Conservation (phyloP, 2,113 vertebrate genomes). For the Oreochromis aureus region DNA sequence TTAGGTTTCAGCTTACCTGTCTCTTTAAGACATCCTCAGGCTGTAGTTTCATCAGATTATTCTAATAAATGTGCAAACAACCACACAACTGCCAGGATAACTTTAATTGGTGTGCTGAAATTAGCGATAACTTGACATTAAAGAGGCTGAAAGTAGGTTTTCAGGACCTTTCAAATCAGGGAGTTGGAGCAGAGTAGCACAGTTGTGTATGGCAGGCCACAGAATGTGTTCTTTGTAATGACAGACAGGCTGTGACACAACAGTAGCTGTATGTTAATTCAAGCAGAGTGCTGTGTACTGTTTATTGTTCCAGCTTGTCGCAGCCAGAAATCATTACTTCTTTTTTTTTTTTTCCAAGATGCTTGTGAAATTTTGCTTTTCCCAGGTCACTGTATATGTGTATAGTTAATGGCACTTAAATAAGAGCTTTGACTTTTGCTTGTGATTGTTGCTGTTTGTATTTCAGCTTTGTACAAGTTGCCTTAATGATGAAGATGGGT, state of each 20-base stretch:
- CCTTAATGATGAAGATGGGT: conserved; percentile 31
- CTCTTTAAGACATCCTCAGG: not conserved
- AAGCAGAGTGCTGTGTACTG: not conserved
- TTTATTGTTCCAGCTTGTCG: not conserved
- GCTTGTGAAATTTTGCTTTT: not conserved
- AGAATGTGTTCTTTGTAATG: not conserved
- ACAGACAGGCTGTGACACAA: not conserved
- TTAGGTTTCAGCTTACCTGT: not conserved
- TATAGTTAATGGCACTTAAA: not conserved
- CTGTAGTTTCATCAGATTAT: not conserved
- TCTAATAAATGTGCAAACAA: not conserved
- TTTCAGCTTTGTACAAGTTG: conserved; percentile 38
- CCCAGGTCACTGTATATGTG: not conserved
- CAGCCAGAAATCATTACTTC: not conserved
- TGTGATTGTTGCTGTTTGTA: conserved; percentile 16
- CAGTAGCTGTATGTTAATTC: not conserved
- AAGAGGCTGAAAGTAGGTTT: not conserved
- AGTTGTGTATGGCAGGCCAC: not conserved
- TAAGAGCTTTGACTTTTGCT: conserved; percentile 14
- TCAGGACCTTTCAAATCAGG: not conserved
- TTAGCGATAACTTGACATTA: not conserved
- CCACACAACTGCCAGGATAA: not conserved
- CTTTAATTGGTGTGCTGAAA: not conserved
- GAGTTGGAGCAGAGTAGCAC: not conserved
- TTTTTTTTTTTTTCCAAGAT: not conserved